Conservation (phyloP, 2,113 vertebrate species). For the Clarias magur region DNA sequence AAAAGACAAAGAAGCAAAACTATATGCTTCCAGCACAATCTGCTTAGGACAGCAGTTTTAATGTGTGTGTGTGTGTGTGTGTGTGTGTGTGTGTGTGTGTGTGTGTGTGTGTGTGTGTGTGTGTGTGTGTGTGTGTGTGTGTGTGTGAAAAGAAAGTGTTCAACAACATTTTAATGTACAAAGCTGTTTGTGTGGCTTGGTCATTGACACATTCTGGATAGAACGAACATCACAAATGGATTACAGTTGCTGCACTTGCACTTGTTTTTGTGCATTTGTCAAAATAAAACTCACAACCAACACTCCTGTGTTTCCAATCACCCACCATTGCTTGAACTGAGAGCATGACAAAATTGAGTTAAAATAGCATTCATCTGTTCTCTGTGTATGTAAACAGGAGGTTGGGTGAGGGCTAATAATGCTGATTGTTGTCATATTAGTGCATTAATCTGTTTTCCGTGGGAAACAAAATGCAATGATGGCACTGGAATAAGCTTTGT, state of each 20-base stretch:
- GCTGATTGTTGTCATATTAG: constrained; percentile 53
- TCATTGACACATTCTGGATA: background rate
- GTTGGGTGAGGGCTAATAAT: constrained; percentile 48
- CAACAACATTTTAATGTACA: background rate
- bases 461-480: constrained; percentile 48
- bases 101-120: no score
- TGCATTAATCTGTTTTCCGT: constrained; percentile 53
- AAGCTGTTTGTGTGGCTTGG: background rate
- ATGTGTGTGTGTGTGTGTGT: background rate
- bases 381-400: constrained; percentile 55
- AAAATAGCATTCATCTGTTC: constrained; percentile 44
- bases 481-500: constrained; percentile 40
- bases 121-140: no score
- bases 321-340: constrained; percentile 22
- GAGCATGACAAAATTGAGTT: constrained; percentile 36
- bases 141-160: background rate
- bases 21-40: background rate
- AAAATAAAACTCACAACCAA: constrained; percentile 30
- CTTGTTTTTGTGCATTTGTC: constrained; percentile 29
- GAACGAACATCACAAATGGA: background rate
- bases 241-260: constrained; percentile 4
- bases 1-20: background rate
- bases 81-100: background rate
- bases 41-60: background rate
- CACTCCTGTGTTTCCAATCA: constrained; percentile 38